Percentiles rank a stretch among this genome's conserved stretches.
phyloP scores from a whole-genome alignment of 2,113 vertebrate genomes.

The Psilopsiagon aymara region DNA sequence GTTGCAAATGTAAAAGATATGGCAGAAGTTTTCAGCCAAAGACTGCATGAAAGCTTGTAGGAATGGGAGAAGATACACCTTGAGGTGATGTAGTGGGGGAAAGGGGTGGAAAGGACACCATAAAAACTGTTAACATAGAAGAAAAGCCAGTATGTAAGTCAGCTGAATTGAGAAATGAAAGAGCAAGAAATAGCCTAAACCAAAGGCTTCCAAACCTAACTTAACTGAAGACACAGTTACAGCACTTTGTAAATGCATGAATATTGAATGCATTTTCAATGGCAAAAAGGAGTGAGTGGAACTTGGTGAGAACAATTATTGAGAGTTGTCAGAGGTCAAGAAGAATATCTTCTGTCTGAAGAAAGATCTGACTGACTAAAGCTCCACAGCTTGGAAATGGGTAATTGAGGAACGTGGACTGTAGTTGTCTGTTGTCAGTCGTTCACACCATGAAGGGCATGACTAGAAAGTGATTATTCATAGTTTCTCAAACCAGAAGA shows the following conservation, averaged over 20 bases:
- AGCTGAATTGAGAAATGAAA: not conserved
- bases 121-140: not conserved
- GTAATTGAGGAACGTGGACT: not conserved
- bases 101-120: not conserved
- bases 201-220: not conserved
- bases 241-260: not conserved
- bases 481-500: not conserved
- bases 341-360: not conserved
- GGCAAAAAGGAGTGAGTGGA: not conserved
- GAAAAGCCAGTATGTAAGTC: not conserved
- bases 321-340: not conserved
- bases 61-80: not conserved
- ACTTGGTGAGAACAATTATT: not conserved
- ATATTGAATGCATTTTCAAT: not conserved
- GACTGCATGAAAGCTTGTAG: not conserved
- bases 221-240: not conserved
- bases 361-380: not conserved
- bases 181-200: not conserved
- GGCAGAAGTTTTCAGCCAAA: not conserved
- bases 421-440: not conserved
- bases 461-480: not conserved
- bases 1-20: not conserved
- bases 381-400: not conserved
- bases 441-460: not conserved
- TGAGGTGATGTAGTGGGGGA: not conserved